Evolutionary conservation across 2,888 invertebrate species (phyloP).

Genomic region (Erynnis tages): DNA sequence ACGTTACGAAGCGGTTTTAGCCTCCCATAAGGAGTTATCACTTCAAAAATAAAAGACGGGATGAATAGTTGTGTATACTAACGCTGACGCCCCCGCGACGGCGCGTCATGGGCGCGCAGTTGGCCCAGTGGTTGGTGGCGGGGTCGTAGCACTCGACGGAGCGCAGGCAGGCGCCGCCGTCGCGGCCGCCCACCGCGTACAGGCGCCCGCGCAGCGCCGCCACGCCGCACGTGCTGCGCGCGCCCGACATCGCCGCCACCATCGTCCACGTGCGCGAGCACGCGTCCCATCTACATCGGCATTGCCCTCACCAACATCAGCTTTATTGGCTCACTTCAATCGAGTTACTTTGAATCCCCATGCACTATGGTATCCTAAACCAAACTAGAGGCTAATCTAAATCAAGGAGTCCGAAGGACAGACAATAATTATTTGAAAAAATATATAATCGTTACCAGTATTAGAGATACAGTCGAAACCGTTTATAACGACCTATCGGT

Average conservation of each 20-base stretch:
- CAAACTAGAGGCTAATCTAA: too few species aligned
- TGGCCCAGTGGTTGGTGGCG: slow-evolving; percentile 87
- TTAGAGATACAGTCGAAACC: too few species aligned
- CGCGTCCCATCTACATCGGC: slow-evolving; percentile 90
- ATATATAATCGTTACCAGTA: too few species aligned
- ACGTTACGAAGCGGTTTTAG: too few species aligned
- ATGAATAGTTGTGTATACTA: background rate
- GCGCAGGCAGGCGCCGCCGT: slow-evolving; percentile 93
- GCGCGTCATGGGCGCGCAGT: slow-evolving; percentile 93
- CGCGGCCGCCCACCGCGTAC: slow-evolving; percentile 96
- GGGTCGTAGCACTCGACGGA: slow-evolving; percentile 94
- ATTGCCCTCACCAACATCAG: background rate
- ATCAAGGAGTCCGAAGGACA: too few species aligned
- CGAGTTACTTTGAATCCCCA: too few species aligned
- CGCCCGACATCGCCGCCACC: slow-evolving; percentile 94
- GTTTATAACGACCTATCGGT: too few species aligned
- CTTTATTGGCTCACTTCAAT: too few species aligned
- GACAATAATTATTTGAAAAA: too few species aligned
- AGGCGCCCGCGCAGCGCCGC: slow-evolving; percentile 91
- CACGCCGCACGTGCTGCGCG: slow-evolving; percentile 94
- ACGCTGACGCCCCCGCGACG: slow-evolving; percentile 95
- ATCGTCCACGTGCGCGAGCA: slow-evolving; percentile 93
- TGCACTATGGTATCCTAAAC: too few species aligned
- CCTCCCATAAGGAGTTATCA: too few species aligned
- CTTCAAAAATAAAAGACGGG: too few species aligned